Base-by-base conservation (phyloP, 2,797 vertebrate genomes). In the Schizothorax lantsangensis region DNA sequence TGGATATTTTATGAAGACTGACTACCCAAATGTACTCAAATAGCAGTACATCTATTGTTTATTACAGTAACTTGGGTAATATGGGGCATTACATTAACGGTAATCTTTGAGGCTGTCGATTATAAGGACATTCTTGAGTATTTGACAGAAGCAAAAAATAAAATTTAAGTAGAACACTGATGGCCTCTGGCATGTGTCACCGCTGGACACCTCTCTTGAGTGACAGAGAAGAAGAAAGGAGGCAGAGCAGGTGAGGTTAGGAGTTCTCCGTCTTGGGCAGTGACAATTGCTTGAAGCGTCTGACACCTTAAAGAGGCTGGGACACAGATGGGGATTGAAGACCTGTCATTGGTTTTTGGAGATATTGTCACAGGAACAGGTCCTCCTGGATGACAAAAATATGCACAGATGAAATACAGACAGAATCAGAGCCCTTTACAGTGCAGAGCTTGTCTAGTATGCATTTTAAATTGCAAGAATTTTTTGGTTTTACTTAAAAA, bases 161-260 rank as follows among this genome's bases (percentile, higher is more conserved):
- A 52, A 73, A 30, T 84, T 52, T 84, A 86, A 86, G 84, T 86
- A 81, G 84, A 86, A 86, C 84, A 86, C 45, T 86, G 57, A 74
- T 86, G 69, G 69, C 79, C 43, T 74, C 57, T 59, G 84, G 84
- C 84, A 86, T 49, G 79, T 81, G 84, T 36, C 84, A 86, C 19
- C 0, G 1, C 49, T 72, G 66, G 66, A 69, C 75, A 85, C 30
- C 54, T 86, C 84, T 86, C 84, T 26, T 80, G 77, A 84, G 83
- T 84, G 83, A 85, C 38, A 57, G 6, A 80, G 38, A 85, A 36
- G 77, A 79, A 43, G 36, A 54, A 66, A 72, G 77, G 77, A 80
- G 52, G 66, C 49, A 57, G 52, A 73, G 36, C 66, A 73, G 69
- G 78, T 81, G 84, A 81, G 79, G 69, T 81, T 64, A 81, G 59